Base-by-base conservation (phyloP, 2,113 vertebrate species). In the Oncorhynchus keta region DNA sequence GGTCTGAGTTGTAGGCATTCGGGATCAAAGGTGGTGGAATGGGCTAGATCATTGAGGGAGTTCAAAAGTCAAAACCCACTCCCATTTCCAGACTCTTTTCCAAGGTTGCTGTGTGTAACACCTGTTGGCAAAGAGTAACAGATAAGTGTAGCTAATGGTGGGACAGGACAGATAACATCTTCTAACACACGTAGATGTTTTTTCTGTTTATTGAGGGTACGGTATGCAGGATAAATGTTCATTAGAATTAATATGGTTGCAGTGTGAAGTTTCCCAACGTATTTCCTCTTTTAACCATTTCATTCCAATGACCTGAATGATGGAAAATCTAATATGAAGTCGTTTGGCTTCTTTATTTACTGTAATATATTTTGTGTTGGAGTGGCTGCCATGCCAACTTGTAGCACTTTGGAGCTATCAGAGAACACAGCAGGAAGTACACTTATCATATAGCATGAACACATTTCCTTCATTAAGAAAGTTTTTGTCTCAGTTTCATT, bases 341-440 rank as follows among this genome's bases (percentile, higher is more conserved):
- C 1, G 13, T n/a, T 13, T 68, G 14, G 5, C 12, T 71, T 67
- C 28, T 70, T 28, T 39, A 24, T 69, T 35, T 26, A 8, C 13
- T 6, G 48, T 28, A 16, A 4, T 18, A 11, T 66, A 28, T 35
- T 18, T 55, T 61, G 49, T 45, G 59, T n/a, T 28, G 20, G 32
- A 32, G 26, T 32, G 1, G 3, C 71, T 48, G 26, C 20, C 35
- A 5, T 59, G 28, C 5, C 28, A 35, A n/a, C 35, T n/a, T 55
- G 1, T 69, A 20, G 26, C 30, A 28, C 39, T 62, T 65, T 22
- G 30, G n/a, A 28, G 48, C 73, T 86, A 81, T 82, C 83, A 51
- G 49, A 67, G n/a, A n/a, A 24, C 72, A 67, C 74, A 65, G 70
- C 69, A 83, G 79, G 79, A 88, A 85, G 61, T 75, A n/a, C 14